These are phyloP conservation scores for Aquatica leii DNA, from an alignment of 2,888 invertebrate species.

Conservation along the genomic window DNA sequence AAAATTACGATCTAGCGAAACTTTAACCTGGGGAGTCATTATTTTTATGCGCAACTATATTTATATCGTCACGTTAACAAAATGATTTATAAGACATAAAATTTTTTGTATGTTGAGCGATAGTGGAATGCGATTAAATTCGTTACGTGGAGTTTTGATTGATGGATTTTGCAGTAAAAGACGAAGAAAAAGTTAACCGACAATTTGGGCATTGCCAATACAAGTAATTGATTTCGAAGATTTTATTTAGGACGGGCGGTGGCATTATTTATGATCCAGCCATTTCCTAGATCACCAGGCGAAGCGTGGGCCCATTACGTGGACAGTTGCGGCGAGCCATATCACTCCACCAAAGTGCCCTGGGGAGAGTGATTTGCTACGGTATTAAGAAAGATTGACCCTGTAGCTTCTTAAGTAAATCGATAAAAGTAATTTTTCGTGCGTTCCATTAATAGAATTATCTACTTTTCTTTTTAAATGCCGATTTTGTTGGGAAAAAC, in stretches of 20 bases:
- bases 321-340: conserved; percentile 52
- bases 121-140: conserved; percentile 2
- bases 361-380: conserved; percentile 50
- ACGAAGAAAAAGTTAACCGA: background rate
- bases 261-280: conserved; percentile 58
- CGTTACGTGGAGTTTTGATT: background rate
- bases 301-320: conserved; percentile 55
- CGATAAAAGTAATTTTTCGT: conserved; percentile 33
- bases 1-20: conserved; percentile 48
- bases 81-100: conserved; percentile 10
- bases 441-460: conserved; percentile 34
- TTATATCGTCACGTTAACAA: conserved; percentile 13
- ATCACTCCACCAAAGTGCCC: conserved; percentile 48
- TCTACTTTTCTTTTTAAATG: conserved; percentile 28
- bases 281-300: conserved; percentile 56
- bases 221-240: conserved; percentile 57
- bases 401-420: conserved; percentile 32
- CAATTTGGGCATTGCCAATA: conserved; percentile 14
- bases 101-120: conserved; percentile 8
- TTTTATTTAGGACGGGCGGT: conserved; percentile 51
- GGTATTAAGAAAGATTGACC: conserved; percentile 49
- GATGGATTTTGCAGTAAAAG: background rate
- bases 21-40: conserved; percentile 30
- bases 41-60: conserved; percentile 26
- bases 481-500: conserved; percentile 17